Evolutionary conservation across 2,797 vertebrate genomes (phyloP).

Genomic region (Lophius americanus): DNA sequence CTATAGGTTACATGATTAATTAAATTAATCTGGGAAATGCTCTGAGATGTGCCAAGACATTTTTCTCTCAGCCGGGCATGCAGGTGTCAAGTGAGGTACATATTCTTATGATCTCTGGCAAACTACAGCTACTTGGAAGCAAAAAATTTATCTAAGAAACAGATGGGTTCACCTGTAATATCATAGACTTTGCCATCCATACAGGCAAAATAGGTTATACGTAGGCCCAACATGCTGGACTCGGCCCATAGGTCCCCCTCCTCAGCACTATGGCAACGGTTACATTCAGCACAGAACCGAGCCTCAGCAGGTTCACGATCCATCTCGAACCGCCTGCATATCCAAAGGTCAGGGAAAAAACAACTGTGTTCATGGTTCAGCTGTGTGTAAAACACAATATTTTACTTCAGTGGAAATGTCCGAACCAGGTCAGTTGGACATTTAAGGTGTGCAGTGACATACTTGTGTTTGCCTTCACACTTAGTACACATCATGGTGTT

Average conservation of each 20-base stretch:
- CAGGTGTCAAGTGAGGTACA: background rate
- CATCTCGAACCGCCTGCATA: slow-evolving; percentile 91
- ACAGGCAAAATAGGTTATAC: slow-evolving; percentile 93
- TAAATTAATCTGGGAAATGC: background rate
- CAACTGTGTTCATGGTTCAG: background rate
- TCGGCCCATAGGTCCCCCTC: slow-evolving; percentile 97
- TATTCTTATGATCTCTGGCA: background rate
- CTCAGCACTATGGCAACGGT: slow-evolving; percentile 87
- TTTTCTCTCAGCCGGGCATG: background rate
- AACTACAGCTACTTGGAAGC: slow-evolving; percentile 6
- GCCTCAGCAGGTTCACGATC: slow-evolving; percentile 88
- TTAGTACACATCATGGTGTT: slow-evolving; percentile 97
- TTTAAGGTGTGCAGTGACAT: slow-evolving; percentile 42
- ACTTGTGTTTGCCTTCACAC: slow-evolving; percentile 96
- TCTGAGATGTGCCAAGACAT: background rate
- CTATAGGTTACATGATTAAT: slow-evolving; percentile 22
- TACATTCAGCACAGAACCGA: slow-evolving; percentile 92
- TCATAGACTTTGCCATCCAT: slow-evolving; percentile 96
- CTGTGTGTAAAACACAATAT: background rate
- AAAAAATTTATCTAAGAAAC: background rate
- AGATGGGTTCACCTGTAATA: slow-evolving; percentile 86
- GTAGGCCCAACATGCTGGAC: slow-evolving; percentile 93
- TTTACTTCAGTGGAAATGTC: background rate
- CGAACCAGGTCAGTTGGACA: background rate
- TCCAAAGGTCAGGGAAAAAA: slow-evolving; percentile 10